phyloP scores from a whole-genome alignment of 2,113 vertebrate genomes.

The Coturnix japonica region DNA sequence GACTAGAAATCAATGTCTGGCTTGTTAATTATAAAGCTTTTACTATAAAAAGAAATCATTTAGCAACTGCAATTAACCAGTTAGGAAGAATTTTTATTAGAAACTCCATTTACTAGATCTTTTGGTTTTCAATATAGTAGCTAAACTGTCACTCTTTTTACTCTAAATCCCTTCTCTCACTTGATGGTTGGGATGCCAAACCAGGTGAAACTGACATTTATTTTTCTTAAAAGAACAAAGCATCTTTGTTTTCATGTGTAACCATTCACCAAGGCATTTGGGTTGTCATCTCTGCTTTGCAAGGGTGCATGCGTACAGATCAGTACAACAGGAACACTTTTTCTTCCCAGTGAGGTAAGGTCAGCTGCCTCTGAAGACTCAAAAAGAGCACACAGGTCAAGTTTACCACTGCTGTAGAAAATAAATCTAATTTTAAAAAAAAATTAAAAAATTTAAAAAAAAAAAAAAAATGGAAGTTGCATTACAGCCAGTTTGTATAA shows the following conservation, averaged over 20 bases:
- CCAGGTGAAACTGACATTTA: not conserved
- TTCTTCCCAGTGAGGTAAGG: not conserved
- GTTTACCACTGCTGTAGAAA: not conserved
- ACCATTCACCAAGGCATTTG: not conserved
- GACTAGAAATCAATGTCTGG: conserved; percentile 76
- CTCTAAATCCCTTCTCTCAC: not conserved
- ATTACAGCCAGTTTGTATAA: not conserved
- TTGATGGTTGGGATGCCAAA: not conserved
- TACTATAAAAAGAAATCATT: conserved; percentile 79
- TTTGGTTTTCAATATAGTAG: conserved; percentile 43
- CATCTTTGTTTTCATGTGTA: not conserved
- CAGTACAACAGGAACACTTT: accelerated
- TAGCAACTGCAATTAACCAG: conserved; percentile 72
- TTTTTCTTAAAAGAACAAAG: not conserved
- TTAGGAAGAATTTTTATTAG: conserved; percentile 73
- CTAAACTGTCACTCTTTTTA: conserved; percentile 40
- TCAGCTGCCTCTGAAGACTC: not conserved
- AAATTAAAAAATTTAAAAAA: no score
- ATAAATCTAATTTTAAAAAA: not conserved
- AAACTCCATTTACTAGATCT: conserved; percentile 56
- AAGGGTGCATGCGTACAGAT: not conserved
- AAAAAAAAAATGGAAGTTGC: not conserved
- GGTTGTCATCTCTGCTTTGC: not conserved
- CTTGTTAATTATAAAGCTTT: conserved; percentile 80
- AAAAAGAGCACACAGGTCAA: accelerated